Conservation (phyloP, 2,888 invertebrate genomes). For the Octodonta nipae region DNA sequence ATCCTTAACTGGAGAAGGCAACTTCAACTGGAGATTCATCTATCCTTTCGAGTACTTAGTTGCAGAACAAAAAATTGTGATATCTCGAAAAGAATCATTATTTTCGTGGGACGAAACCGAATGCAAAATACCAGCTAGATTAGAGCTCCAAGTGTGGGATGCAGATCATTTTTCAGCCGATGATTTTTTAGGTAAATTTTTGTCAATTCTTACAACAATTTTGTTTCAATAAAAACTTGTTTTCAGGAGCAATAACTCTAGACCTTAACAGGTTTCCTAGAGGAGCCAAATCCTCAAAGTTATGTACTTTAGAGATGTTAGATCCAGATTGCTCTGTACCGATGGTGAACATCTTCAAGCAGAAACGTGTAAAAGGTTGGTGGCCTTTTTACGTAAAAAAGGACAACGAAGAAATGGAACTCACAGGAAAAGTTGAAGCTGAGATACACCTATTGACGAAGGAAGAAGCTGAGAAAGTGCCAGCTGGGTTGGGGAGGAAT, state of each 20-base stretch:
- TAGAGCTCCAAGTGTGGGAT: conserved; percentile 85
- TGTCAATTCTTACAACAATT: too few species aligned
- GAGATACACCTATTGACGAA: conserved; percentile 72
- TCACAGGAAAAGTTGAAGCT: conserved; percentile 86
- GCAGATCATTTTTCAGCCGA: conserved; percentile 87
- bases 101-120: conserved; percentile 84
- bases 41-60: conserved; percentile 83
- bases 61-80: conserved; percentile 82
- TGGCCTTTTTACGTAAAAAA: conserved; percentile 86
- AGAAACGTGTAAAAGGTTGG: conserved; percentile 79
- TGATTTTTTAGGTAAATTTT: conserved; percentile 68
- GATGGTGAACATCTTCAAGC: conserved; percentile 79
- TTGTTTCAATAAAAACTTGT: too few species aligned
- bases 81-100: conserved; percentile 65
- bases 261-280: conserved; percentile 74
- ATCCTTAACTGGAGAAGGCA: conserved; percentile 83
- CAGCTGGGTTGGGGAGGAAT: conserved; percentile 70
- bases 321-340: conserved; percentile 65
- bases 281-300: conserved; percentile 75
- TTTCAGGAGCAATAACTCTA: conserved; percentile 61
- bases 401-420: conserved; percentile 68
- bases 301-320: conserved; percentile 73
- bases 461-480: conserved; percentile 79
- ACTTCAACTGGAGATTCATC: conserved; percentile 87
- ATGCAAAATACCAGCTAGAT: conserved; percentile 75